Evolutionary conservation across 1,140 invertebrate genomes (phyloP).

Genomic region (Meloidogyne hapla): DNA sequence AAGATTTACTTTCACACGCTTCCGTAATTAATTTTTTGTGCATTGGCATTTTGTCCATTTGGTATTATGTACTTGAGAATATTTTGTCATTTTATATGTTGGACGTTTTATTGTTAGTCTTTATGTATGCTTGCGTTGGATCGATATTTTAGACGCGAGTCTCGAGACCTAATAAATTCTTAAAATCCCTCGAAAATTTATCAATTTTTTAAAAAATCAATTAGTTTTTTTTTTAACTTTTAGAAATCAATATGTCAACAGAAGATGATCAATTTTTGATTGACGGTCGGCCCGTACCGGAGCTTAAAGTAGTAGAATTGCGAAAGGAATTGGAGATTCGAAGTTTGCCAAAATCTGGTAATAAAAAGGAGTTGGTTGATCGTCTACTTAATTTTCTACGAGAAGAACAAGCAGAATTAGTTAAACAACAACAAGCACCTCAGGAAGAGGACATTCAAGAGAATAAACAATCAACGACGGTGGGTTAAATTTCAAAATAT

Average conservation of each 20-base stretch:
- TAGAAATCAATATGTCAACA: constrained; percentile 15
- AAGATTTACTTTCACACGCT: too few relatives aligned
- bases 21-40: background rate
- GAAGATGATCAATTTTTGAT: constrained; percentile 10
- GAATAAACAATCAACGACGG: constrained; percentile 7
- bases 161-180: background rate
- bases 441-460: background rate
- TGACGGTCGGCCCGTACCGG: constrained; percentile 14
- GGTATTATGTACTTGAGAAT: background rate
- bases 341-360: constrained; percentile 40
- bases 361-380: constrained; percentile 38
- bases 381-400: constrained; percentile 30
- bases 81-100: background rate
- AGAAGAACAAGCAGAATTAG: constrained; percentile 22
- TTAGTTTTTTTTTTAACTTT: background rate
- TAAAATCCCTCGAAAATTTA: too few relatives aligned
- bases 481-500: background rate
- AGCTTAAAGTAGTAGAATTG: constrained; percentile 35
- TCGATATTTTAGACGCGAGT: background rate
- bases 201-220: background rate
- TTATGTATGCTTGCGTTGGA: background rate
- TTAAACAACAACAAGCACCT: constrained; percentile 6
- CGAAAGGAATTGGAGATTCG: constrained; percentile 39
- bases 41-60: background rate
- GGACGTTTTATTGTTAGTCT: background rate